Percentiles rank a stretch among this genome's conserved stretches.
These are phyloP conservation scores for Hiodon tergisus DNA, from an alignment of 2,113 vertebrate species.

Conservation along the genomic window DNA sequence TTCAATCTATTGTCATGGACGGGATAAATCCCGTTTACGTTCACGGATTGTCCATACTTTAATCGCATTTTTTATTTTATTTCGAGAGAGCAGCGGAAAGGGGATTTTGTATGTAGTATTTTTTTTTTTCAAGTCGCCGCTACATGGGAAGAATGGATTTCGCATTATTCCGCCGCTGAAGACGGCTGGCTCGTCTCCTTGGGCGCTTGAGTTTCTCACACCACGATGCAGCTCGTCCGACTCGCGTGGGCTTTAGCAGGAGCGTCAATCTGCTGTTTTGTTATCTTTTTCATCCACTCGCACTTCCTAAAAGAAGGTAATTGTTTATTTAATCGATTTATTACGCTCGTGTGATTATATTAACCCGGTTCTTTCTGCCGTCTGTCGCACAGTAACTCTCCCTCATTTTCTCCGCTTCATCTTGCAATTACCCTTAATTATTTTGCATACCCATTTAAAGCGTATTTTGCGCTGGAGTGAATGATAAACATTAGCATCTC, in stretches of 20 bases:
- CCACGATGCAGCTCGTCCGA: slow-evolving; percentile 95
- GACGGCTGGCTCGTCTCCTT: slow-evolving; percentile 62
- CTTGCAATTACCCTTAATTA: not conserved
- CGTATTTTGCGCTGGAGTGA: slow-evolving; percentile 13
- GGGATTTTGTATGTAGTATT: slow-evolving; percentile 27
- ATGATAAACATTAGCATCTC: slow-evolving; percentile 1
- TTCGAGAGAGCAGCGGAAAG: slow-evolving; percentile 33
- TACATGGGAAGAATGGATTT: slow-evolving; percentile 41
- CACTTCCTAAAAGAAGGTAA: slow-evolving; percentile 97
- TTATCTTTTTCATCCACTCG: slow-evolving; percentile 87
- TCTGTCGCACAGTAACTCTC: not conserved
- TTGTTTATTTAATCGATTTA: slow-evolving; percentile 27
- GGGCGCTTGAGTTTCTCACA: slow-evolving; percentile 68
- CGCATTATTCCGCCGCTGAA: slow-evolving; percentile 44
- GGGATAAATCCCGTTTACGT: slow-evolving; percentile 21
- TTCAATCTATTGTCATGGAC: slow-evolving; percentile 27
- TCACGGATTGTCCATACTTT: slow-evolving; percentile 1
- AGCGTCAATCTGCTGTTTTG: slow-evolving; percentile 93
- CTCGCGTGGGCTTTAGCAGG: slow-evolving; percentile 92
- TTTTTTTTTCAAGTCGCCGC: slow-evolving; percentile 1
- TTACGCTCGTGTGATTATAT: not conserved
- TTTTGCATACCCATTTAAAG: not conserved
- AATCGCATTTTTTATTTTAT: not conserved
- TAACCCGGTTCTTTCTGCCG: not conserved
- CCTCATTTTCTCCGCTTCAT: no score